Base-by-base conservation (phyloP, 2,888 invertebrate species). In the Diabrotica balteata region DNA sequence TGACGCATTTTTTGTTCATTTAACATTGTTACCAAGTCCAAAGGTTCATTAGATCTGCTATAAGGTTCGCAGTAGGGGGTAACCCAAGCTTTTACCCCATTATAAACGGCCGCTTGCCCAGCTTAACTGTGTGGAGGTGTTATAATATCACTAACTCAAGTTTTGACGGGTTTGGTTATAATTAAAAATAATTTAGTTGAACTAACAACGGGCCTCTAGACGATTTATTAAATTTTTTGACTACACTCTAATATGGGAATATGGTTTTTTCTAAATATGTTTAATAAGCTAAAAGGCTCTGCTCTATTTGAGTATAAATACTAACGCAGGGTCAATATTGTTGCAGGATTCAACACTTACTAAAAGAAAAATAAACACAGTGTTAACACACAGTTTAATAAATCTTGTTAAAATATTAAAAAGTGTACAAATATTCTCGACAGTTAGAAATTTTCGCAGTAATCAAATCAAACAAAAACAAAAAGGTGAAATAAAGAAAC, bases 1-100 rank as follows among this genome's bases (percentile, higher is more conserved):
- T 73, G 75, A 73, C 73, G 72, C 72, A 73, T 78, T 77, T 76
- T 77, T 78, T 78, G 78, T 79, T 78, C 76, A 76, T 76, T 79
- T 78, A 78, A 79, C 77, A 78, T 78, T 76, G 77, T 78, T 77
- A 77, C 77, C 76, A 72, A 76, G 72, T 73, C 75, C 74, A 75
- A 78, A 77, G 77, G 79, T 81, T 81, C 81, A 81, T 81, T 81
- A 81, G 81, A 77, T 73, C 72, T 73, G 75, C 74, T 75, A 76
- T 76, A 73, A 73, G 71, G 70, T 67, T 67, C 73, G 53, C 76
- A 70, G 75, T 73, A 67, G 76, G 76, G 72, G 74, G 73, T 68
- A 61, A 63, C 59, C 66, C 68, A 66, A 57, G 68, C 72, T 73
- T 73, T 74, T 72, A 71, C 73, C 68, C 70, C 68, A 69, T 58